These are phyloP conservation scores for Scrobipalpa costella DNA, from an alignment of 2,888 invertebrate genomes.

Conservation along the genomic window DNA sequence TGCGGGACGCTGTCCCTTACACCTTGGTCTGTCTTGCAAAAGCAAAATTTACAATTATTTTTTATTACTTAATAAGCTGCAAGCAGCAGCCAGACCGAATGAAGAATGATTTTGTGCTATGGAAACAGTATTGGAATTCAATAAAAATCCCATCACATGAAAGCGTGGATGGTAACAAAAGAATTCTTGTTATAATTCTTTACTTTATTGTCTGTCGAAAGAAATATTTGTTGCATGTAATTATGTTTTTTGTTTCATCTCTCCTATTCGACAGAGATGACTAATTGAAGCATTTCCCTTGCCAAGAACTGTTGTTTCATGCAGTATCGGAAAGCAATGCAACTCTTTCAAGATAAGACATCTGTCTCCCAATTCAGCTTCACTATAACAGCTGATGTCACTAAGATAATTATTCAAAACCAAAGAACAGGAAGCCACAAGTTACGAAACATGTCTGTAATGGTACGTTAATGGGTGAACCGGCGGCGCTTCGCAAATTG, in stretches of 20 bases:
- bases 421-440: constrained; percentile 23
- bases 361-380: background rate
- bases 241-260: background rate
- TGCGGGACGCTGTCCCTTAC: too few species aligned
- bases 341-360: background rate
- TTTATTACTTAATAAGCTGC: too few species aligned
- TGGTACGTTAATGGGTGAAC: constrained; percentile 18
- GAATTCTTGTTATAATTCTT: background rate
- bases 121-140: background rate
- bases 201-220: constrained; percentile 3
- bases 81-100: too few species aligned
- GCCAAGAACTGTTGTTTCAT: background rate
- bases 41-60: too few species aligned
- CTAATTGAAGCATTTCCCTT: too few species aligned
- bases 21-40: too few species aligned
- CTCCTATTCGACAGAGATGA: too few species aligned
- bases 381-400: constrained; percentile 11
- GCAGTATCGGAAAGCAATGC: background rate
- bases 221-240: constrained; percentile 1
- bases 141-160: background rate
- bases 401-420: constrained; percentile 1
- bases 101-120: background rate
- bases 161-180: background rate
- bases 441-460: constrained; percentile 20
- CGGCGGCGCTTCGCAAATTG: constrained; percentile 19